Evolutionary conservation across 53 echinoderm and acorn worm species (phyloP).

Genomic region (Astropecten irregularis): DNA sequence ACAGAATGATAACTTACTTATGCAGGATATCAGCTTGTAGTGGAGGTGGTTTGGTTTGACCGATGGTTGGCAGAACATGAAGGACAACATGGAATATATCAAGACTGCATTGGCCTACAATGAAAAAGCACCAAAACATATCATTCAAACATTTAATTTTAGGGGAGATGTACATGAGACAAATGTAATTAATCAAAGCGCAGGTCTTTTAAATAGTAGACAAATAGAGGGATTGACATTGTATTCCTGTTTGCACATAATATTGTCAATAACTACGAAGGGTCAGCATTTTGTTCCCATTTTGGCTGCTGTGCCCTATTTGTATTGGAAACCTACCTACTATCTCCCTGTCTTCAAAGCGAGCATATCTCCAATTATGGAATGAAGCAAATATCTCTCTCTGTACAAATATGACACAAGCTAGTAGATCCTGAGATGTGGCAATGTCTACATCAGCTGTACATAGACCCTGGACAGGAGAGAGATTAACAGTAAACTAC

Average conservation of each 20-base stretch:
- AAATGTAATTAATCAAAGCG: too few species aligned
- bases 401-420: constrained; percentile 88
- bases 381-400: constrained; percentile 84
- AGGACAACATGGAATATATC: constrained; percentile 88
- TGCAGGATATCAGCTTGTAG: not conserved
- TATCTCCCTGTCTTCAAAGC: constrained; percentile 79
- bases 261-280: too few species aligned
- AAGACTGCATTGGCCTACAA: constrained; percentile 72
- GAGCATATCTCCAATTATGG: constrained; percentile 88
- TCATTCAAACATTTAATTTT: not conserved
- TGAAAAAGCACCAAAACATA: not conserved
- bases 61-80: constrained; percentile 65
- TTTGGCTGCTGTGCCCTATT: too few species aligned
- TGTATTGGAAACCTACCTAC: constrained; percentile 66
- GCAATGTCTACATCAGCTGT: constrained; percentile 62
- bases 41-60: not conserved
- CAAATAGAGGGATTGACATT: too few species aligned
- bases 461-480: constrained; percentile 70
- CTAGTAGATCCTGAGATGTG: constrained; percentile 87
- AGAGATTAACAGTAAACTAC: too few species aligned
- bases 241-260: too few species aligned
- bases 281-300: too few species aligned
- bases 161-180: too few species aligned
- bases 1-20: constrained; percentile 57
- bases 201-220: too few species aligned